Conservation (phyloP, 2,113 vertebrate species). For the Corvus moneduloides region DNA sequence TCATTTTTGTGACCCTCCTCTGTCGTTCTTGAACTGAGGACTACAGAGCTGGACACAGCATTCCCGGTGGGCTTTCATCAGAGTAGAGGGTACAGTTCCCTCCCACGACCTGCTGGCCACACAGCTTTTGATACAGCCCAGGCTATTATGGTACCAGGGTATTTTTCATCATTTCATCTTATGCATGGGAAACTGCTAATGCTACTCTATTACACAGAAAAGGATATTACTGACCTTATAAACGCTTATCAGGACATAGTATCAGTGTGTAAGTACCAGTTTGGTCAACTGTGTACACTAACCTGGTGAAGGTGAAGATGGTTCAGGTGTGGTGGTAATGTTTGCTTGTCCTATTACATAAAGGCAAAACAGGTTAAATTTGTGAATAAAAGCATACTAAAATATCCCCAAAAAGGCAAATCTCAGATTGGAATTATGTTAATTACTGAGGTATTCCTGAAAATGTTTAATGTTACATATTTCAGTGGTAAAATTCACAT, state of each 20-base stretch:
- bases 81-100: neutral
- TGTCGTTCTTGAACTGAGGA: neutral
- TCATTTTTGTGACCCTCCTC: neutral
- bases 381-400: neutral
- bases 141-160: neutral
- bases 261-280: neutral
- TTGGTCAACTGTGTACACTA: neutral
- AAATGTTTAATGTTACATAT: neutral
- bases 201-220: neutral
- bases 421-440: neutral
- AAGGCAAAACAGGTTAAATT: neutral
- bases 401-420: neutral
- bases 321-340: neutral
- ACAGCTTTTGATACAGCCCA: neutral
- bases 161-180: neutral
- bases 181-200: neutral
- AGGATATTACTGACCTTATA: neutral
- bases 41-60: neutral
- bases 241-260: neutral
- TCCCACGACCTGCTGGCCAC: neutral
- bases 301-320: constrained; percentile 25
- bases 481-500: neutral
- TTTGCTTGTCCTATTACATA: neutral
- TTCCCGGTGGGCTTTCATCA: neutral
- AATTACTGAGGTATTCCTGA: neutral